Percentiles rank a stretch among this genome's conserved stretches.
These are phyloP conservation scores for Drosophila lowei DNA, from an alignment of 1,140 invertebrate species.

Conservation along the genomic window DNA sequence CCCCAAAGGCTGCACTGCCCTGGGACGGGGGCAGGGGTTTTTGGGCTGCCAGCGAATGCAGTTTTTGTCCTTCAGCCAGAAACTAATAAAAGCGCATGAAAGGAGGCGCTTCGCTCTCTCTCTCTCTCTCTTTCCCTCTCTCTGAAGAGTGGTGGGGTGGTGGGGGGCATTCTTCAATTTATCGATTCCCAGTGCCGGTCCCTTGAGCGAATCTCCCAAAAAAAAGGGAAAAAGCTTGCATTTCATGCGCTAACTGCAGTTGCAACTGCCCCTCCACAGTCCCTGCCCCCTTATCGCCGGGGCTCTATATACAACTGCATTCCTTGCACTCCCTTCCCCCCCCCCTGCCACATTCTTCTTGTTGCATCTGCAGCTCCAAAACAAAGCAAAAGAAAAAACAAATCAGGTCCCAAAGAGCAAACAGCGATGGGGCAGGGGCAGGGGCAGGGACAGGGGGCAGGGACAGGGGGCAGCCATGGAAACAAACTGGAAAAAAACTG, in stretches of 20 bases:
- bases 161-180: constrained; percentile 40
- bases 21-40: background rate
- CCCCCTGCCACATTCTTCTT: background rate
- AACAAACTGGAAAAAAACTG: constrained; percentile 56
- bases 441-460: constrained; percentile 25
- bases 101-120: constrained; percentile 1
- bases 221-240: background rate
- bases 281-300: background rate
- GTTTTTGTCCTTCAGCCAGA: constrained; percentile 50
- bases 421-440: background rate
- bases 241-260: constrained; percentile 39
- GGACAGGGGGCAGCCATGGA: constrained; percentile 53
- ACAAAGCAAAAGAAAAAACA: constrained; percentile 62
- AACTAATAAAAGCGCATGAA: constrained; percentile 57
- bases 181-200: constrained; percentile 36
- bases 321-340: background rate
- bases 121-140: background rate
- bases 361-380: constrained; percentile 46
- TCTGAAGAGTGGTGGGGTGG: constrained; percentile 5
- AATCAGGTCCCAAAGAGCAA: constrained; percentile 50
- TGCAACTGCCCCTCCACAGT: constrained; percentile 14
- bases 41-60: constrained; percentile 37
- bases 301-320: constrained; percentile 37
- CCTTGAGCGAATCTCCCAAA: constrained; percentile 10
- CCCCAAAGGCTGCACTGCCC: constrained; percentile 31